phyloP scores from a whole-genome alignment of 2,797 vertebrate species.

The Mus spretus region DNA sequence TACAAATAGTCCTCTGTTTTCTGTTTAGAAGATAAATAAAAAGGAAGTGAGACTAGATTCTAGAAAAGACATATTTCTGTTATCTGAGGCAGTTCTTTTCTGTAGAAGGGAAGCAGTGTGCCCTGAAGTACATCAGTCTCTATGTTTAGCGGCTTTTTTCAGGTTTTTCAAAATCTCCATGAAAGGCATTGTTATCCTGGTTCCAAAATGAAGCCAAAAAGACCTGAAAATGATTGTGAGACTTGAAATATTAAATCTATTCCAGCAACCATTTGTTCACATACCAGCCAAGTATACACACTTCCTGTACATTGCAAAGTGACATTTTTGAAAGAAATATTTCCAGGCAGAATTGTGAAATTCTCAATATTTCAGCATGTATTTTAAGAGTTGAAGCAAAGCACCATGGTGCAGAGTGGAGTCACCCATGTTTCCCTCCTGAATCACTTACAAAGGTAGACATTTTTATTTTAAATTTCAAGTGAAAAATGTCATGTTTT shows the following conservation, averaged over 20 bases:
- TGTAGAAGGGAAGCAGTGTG: not conserved
- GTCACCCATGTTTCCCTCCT: not conserved
- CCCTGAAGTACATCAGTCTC: not conserved
- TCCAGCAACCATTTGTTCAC: not conserved
- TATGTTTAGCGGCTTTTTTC: not conserved
- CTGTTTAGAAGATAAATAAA: not conserved
- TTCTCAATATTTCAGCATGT: constrained; percentile 19
- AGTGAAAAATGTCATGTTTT: not conserved
- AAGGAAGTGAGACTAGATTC: not conserved
- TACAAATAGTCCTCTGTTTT: not conserved
- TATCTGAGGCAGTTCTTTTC: not conserved
- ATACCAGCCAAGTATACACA: not conserved
- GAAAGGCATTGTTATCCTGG: not conserved
- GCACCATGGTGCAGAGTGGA: not conserved
- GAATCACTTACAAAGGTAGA: not conserved
- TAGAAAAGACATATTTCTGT: not conserved
- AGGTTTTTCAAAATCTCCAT: not conserved
- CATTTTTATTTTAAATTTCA: not conserved
- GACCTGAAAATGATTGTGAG: not conserved
- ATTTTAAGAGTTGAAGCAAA: not conserved
- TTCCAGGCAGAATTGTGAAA: not conserved
- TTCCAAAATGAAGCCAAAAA: constrained; percentile 42
- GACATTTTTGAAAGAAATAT: not conserved
- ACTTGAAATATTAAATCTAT: not conserved
- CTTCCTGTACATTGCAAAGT: not conserved